Percentiles rank a stretch among this genome's conserved stretches.
phyloP scores from a whole-genome alignment of 1,140 invertebrate genomes.

The Oreohelix idahoensis region DNA sequence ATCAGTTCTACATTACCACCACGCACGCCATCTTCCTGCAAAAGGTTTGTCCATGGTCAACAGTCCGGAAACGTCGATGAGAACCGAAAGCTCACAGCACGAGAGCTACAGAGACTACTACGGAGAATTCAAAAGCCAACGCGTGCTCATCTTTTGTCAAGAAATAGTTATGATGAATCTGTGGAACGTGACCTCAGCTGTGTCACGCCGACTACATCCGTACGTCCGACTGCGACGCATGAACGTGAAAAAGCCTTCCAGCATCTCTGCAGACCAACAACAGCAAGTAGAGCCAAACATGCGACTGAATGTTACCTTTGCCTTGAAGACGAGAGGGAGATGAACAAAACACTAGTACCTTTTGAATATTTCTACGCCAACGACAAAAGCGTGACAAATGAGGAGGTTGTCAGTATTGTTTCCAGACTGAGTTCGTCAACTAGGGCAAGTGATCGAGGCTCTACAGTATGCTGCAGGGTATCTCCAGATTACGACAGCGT shows the following conservation, averaged over 20 bases:
- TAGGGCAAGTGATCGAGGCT: constrained; percentile 11
- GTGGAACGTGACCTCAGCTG: not conserved
- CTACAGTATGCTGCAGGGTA: not conserved
- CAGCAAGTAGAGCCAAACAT: constrained; percentile 43
- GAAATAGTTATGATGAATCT: not conserved
- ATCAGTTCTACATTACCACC: constrained; percentile 6
- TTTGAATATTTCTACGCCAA: constrained; percentile 44
- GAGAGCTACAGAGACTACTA: constrained; percentile 39
- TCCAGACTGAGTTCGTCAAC: constrained; percentile 38
- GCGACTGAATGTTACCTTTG: constrained; percentile 41
- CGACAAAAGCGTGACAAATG: constrained; percentile 13
- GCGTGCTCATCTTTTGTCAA: not conserved
- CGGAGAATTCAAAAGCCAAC: constrained; percentile 43
- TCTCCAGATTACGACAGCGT: constrained; percentile 23
- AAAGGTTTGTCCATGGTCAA: not conserved
- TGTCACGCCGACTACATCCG: not conserved
- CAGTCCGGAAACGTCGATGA: not conserved
- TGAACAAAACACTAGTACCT: constrained; percentile 39
- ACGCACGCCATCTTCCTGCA: constrained; percentile 14
- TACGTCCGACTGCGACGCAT: not conserved
- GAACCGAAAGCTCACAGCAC: constrained; percentile 21
- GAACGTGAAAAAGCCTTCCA: constrained; percentile 41
- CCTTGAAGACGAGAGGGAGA: constrained; percentile 28
- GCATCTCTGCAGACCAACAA: constrained; percentile 45
- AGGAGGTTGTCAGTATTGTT: constrained; percentile 37